These are phyloP conservation scores for Macrocentrus cingulum DNA, from an alignment of 1,140 invertebrate species.

Conservation along the genomic window DNA sequence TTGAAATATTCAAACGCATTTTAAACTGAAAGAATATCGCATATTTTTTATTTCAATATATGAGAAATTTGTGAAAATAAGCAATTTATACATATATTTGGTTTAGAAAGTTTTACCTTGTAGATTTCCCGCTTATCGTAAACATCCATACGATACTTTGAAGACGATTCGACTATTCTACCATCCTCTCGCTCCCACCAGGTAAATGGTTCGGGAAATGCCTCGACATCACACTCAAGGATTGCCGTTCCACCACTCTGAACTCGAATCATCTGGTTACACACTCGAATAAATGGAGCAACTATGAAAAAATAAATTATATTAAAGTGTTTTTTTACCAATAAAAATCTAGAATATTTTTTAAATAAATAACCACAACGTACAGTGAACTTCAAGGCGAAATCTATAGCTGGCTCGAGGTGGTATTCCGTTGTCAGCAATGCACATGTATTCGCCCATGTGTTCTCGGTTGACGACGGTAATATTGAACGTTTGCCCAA, in stretches of 20 bases:
- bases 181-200: conserved; percentile 84
- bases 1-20: conserved; percentile 77
- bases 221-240: conserved; percentile 85
- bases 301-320: conserved; percentile 61
- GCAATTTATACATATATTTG: too few species aligned
- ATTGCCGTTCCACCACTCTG: conserved; percentile 69
- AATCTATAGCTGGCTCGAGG: conserved; percentile 80
- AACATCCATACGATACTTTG: conserved; percentile 70
- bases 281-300: conserved; percentile 78
- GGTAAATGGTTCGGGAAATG: conserved; percentile 80
- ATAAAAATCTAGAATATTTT: conserved; percentile 23
- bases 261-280: conserved; percentile 72
- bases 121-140: conserved; percentile 59
- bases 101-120: conserved; percentile 57
- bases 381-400: conserved; percentile 85
- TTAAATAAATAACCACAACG: conserved; percentile 55
- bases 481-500: conserved; percentile 75
- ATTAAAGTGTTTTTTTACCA: conserved; percentile 12
- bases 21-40: conserved; percentile 53
- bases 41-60: not conserved
- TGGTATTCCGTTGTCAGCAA: conserved; percentile 85
- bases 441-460: conserved; percentile 84
- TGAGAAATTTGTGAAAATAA: conserved; percentile 3
- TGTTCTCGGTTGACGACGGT: conserved; percentile 80
- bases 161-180: conserved; percentile 69